Base-by-base conservation (phyloP, 2,888 invertebrate genomes). In the Doris montereyensis region DNA sequence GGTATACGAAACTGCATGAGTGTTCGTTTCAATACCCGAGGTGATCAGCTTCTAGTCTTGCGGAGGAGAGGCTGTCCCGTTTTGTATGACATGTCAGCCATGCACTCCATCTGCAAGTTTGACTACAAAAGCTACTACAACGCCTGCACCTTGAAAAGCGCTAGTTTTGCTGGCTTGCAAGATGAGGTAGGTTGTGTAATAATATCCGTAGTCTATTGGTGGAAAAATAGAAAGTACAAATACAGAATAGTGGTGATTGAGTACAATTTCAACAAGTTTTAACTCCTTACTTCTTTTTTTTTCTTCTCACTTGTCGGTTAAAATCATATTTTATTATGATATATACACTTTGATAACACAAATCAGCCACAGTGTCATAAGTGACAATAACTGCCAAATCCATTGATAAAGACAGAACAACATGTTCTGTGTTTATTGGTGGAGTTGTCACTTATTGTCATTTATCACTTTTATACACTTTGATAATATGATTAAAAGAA, bases 111-210 rank as follows among this genome's bases (percentile, higher is more conserved):
- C 32, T 96, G 95, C 83, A 96, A 97, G 91, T 97, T 98, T 92
- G 96, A 97, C 90, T 96, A 97, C 90, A 94, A 95, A 71, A 96
- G 96, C 82, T 98, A 98, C 91, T 97, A 96, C 89, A 98, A 98
- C 91, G 96, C 96, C 0, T 98, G 97, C 90, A 98, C 98, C 0
- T 97, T 98, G 97, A 98, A 98, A 92, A 97, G 97, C 83, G 97
- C 97, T 89, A 95, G 95, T 83, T 98, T 98, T 92, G 97, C 97
- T 21, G 98, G 98, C 0, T 95, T 95, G 62, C 93, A 94, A 41
- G 97, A 98, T 88, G 93, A 94, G 94, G 93, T 89, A 76, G 41
- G 26, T 71, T 10, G 32, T n/a, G n/a, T n/a, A n/a, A n/a, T n/a
- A n/a, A n/a, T n/a, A n/a, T n/a, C n/a, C n/a, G n/a, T n/a, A n/a